phyloP scores from a whole-genome alignment of 2,888 invertebrate species.

The Spisula solida region DNA sequence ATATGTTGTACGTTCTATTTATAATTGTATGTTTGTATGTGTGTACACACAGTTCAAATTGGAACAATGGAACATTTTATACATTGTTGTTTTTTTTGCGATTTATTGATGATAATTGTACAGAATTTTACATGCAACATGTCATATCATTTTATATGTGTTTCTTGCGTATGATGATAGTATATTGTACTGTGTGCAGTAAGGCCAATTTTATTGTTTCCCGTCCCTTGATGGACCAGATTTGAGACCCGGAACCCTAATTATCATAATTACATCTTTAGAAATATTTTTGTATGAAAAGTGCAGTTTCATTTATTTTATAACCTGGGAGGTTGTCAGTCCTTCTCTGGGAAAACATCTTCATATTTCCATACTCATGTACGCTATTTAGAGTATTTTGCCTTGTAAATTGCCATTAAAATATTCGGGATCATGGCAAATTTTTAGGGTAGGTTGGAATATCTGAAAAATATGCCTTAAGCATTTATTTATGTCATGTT shows the following conservation, averaged over 20 bases:
- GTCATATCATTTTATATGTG: constrained; percentile 1
- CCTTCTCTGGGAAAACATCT: too few species aligned
- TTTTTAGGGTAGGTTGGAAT: too few species aligned
- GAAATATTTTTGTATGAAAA: too few species aligned
- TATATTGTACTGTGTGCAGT: not conserved
- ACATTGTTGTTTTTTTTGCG: not conserved
- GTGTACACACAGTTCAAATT: not conserved
- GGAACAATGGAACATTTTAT: not conserved
- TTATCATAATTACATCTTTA: not conserved
- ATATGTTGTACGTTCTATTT: constrained; percentile 44
- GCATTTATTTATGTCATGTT: too few species aligned
- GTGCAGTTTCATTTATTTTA: too few species aligned
- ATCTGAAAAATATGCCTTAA: too few species aligned
- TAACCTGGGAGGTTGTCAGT: too few species aligned
- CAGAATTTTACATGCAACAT: not conserved
- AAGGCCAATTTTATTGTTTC: not conserved
- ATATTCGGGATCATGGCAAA: too few species aligned
- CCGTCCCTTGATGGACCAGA: not conserved
- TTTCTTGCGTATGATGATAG: not conserved
- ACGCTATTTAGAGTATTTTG: too few species aligned
- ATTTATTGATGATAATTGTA: not conserved
- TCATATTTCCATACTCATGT: too few species aligned
- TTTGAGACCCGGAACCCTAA: not conserved
- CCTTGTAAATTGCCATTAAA: too few species aligned
- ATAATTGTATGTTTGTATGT: constrained; percentile 2